Evolutionary conservation across 2,888 invertebrate genomes (phyloP), one percentile per base, ranked within the genome.

Genomic region (Pegoplata infirma): DNA sequence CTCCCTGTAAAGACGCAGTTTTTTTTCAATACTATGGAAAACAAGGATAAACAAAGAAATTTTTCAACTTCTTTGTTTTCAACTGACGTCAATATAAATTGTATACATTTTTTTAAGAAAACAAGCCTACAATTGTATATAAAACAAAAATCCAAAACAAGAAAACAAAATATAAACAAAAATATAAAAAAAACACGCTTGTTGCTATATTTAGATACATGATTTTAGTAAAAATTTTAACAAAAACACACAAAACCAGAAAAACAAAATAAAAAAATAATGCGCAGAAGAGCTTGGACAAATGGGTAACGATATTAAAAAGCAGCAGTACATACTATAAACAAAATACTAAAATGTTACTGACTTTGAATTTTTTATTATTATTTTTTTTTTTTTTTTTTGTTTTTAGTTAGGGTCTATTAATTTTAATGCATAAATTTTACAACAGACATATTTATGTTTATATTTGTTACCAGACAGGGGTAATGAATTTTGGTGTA

Each of bases 151-250:
- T 46, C 14, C 8, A 61, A 61, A 63, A 63, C 63, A 51, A 51
- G n/a, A 64, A 36, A 36, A 0, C 5, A 2, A 28, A 53, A 53
- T 53, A 14, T 49, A 71, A 71, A 71, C 61, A 71, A 46, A 55
- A 46, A 32, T 12, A 16, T 25, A 25, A 46, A 55, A 71, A 63
- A 25, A 46, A 64, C 63, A 72, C 21, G 72, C 56, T 72, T 72
- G 56, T 72, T 72, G 64, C 56, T 64, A 72, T 72, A 56, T 72
- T 56, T 72, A 72, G 49, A 56, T 47, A 32, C 16, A 25, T 72
- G 49, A 61, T 46, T 61, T 71, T 71, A n/a, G 25, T 47, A 36
- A 23, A 16, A n/a, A 28, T 21, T n/a, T n/a, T n/a, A 72, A 36
- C 17, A 55, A 17, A 40, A 16, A 32, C 32, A 32, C 32, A 32